Evolutionary conservation across 2,888 invertebrate genomes (phyloP), one percentile per base, ranked within the genome.

Genomic region (Chymomyza caudatula): DNA sequence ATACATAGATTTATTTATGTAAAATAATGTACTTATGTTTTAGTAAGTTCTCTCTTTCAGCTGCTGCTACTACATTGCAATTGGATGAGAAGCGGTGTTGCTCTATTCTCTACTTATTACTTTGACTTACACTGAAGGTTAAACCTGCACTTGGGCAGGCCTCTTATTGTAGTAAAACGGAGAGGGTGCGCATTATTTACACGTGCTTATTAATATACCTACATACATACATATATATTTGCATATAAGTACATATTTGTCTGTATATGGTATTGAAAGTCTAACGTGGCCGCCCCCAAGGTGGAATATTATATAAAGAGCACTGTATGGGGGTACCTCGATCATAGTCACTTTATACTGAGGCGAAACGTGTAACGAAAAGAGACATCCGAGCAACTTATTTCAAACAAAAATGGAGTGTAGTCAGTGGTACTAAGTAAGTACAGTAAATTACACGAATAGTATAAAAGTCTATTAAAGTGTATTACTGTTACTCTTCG

Each of bases 71-170:
- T 11, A 37, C 29, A 37, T 37, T 11, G 29, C 29, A 37, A n/a
- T n/a, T n/a, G n/a, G n/a, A n/a, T n/a, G n/a, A n/a, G n/a, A n/a
- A n/a, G n/a, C n/a, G n/a, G n/a, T n/a, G 11, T 37, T 37, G 29
- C 11, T 37, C 11, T 37, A 2, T 37, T 37, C 42, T 20, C 53
- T 29, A 47, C 47, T 55, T 63, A 67, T 78, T 71, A 65, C 63
- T 69, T 74, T 85, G 81, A 85, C 85, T 63, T 81, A 85, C 80
- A 69, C 15, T 57, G 72, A 85, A 81, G 85, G 81, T 81, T 66
- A 70, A 47, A 56, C 58, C 60, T 71, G 19, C 13, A 51, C 19
- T 15, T 47, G 22, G 5, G n/a, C 29, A 5, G 19, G 69, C 61
- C 63, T 55, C 37, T 61, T 62, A 52, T 25, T n/a, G 22, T 49